Conservation (phyloP, 2,113 vertebrate species). For the Gasterosteus aculeatus region DNA sequence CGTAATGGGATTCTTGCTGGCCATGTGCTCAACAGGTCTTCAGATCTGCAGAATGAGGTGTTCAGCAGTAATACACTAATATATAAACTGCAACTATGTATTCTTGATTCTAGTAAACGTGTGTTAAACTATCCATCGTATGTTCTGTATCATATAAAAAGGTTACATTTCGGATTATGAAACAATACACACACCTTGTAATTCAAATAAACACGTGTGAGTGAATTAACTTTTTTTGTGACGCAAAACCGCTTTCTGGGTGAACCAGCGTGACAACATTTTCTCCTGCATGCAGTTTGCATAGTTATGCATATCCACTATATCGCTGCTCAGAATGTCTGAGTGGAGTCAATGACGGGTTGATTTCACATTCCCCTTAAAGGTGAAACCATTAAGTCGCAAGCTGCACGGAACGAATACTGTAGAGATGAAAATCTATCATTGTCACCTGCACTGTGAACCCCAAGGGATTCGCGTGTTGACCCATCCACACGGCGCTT, state of each 20-base stretch:
- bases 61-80: too few relatives aligned
- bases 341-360: neutral
- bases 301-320: neutral
- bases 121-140: neutral
- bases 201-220: neutral
- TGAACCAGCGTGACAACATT: neutral
- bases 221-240: neutral
- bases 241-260: neutral
- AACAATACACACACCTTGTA: neutral
- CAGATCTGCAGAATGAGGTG: neutral
- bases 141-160: neutral
- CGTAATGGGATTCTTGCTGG: neutral
- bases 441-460: neutral
- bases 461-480: neutral
- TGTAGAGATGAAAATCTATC: neutral
- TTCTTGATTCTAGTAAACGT: too few relatives aligned
- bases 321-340: neutral
- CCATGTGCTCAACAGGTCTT: neutral
- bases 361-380: neutral
- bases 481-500: neutral
- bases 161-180: neutral
- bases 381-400: neutral
- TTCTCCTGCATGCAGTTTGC: neutral
- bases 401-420: neutral
- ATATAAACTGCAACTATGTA: too few relatives aligned